Evolutionary conservation across 2,797 vertebrate genomes (phyloP).

Genomic region (Lutjanus campechanus): DNA sequence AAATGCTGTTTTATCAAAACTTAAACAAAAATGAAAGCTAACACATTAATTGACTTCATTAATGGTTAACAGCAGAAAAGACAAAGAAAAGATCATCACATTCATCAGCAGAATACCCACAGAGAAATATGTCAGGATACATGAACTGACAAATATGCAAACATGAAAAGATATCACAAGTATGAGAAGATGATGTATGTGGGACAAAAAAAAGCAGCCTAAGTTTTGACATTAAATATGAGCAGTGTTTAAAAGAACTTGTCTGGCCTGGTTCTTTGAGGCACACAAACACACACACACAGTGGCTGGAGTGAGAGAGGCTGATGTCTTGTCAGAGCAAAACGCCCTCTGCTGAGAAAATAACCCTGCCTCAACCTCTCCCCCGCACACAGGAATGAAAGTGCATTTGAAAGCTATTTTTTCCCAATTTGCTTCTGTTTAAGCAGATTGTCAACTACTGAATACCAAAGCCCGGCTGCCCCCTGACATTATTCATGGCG

Average conservation of each 20-base stretch:
- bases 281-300: conserved; percentile 2
- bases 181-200: neutral
- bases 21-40: neutral
- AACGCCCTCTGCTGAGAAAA: conserved; percentile 73
- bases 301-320: conserved; percentile 39
- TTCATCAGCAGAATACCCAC: neutral
- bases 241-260: conserved; percentile 1
- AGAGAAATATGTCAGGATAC: neutral
- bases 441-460: conserved; percentile 80
- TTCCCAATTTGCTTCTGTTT: conserved; percentile 81
- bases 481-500: conserved; percentile 77
- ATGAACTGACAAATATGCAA: neutral
- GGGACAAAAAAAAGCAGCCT: neutral
- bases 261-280: neutral
- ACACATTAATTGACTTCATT: neutral
- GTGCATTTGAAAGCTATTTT: conserved; percentile 79
- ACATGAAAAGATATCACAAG: neutral
- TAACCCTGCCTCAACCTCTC: conserved; percentile 66
- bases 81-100: neutral
- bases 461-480: conserved; percentile 75
- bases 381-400: conserved; percentile 71
- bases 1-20: too few species aligned
- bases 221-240: neutral
- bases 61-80: neutral
- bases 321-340: conserved; percentile 62